phyloP scores from a whole-genome alignment of 2,113 vertebrate species.

The Ptilonorhynchus violaceus region DNA sequence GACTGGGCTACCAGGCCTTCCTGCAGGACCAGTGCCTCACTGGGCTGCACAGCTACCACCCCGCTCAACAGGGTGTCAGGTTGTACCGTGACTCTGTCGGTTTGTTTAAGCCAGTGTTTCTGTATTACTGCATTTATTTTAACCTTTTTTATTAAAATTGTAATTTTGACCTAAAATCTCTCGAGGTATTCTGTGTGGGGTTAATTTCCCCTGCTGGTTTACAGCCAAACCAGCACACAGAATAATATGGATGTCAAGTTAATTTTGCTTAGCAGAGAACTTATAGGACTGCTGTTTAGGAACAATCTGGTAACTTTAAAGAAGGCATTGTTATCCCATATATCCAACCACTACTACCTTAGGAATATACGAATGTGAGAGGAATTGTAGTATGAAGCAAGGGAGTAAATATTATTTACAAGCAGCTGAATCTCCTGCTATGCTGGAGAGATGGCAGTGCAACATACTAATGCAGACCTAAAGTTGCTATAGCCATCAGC shows the following conservation, averaged over 20 bases:
- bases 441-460: neutral
- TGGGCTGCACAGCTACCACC: too few species aligned
- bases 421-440: neutral
- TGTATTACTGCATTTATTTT: too few species aligned
- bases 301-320: neutral
- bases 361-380: fast-evolving
- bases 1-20: too few species aligned
- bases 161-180: too few species aligned
- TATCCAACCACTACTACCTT: neutral
- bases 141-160: too few species aligned
- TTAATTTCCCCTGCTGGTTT: too few species aligned
- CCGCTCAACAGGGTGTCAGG: too few species aligned
- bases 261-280: neutral
- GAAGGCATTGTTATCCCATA: neutral
- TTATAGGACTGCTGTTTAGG: neutral
- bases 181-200: too few species aligned
- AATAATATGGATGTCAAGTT: neutral
- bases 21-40: too few species aligned
- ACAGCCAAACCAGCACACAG: too few species aligned
- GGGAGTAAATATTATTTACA: neutral
- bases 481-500: neutral
- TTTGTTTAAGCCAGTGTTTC: too few species aligned
- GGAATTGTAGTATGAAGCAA: neutral
- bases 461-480: neutral
- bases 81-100: too few species aligned